Conservation (phyloP, 92 coral and sea anemone genomes). For the Ricordea florida region DNA sequence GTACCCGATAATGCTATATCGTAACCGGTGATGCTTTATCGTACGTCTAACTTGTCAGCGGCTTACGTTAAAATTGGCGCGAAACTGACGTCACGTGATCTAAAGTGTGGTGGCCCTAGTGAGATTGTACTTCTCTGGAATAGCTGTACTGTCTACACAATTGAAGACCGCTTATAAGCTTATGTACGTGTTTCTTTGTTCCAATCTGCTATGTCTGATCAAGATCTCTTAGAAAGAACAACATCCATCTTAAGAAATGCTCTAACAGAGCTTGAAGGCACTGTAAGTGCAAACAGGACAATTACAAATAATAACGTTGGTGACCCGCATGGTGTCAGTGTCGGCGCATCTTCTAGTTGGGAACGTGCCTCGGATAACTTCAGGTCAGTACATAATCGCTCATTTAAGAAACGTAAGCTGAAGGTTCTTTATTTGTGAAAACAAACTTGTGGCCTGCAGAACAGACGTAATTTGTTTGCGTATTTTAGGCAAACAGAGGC, state of each 20-base stretch:
- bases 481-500: background rate
- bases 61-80: background rate
- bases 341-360: conserved; percentile 2
- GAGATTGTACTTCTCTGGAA: conserved; percentile 1
- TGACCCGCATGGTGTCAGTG: background rate
- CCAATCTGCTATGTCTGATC: conserved; percentile 1
- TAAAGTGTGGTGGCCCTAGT: background rate
- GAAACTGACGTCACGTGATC: background rate
- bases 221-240: conserved; percentile 6
- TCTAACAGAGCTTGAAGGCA: conserved; percentile 4
- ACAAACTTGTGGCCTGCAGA: background rate
- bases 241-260: conserved; percentile 1
- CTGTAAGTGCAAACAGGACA: conserved; percentile 5
- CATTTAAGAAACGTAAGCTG: too few species aligned
- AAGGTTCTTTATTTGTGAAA: background rate
- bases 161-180: background rate
- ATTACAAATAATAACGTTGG: background rate
- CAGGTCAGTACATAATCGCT: conserved; percentile 17
- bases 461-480: background rate
- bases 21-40: background rate
- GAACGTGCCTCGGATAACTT: conserved; percentile 39
- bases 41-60: conserved; percentile 1
- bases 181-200: background rate
- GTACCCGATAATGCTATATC: background rate
- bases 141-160: background rate